Base-by-base conservation (phyloP, 2,888 invertebrate species). In the Orthonevra nobilis region DNA sequence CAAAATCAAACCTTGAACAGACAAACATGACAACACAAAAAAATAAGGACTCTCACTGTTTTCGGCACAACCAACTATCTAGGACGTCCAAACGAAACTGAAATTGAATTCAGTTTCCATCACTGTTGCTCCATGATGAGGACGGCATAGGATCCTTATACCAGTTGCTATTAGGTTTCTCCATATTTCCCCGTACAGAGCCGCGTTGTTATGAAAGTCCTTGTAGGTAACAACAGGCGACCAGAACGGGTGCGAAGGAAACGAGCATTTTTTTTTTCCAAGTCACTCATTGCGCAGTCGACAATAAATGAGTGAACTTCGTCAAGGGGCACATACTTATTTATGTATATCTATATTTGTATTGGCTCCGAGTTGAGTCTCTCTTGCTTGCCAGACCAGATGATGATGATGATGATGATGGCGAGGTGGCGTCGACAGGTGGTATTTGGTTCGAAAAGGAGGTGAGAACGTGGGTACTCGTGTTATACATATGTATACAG, bases 1-100 rank as follows among this genome's bases (percentile, higher is more conserved):
- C 42, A 56, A 42, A 26, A 14, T 9, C 20, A 14, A 44, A 7
- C 44, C 44, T 44, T 10, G n/a, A 14, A 19, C 19, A 1, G 40
- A n/a, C 32, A 40, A 60, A 32, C 10, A n/a, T 9, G 2, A 28
- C 28, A 10, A 44, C 20, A 58, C 32, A 7, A 6, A 19, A 34
- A 5, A 23, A 23, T 23, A 5, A 23, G 23, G 3, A 23, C 23
- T 4, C 23, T 23, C 23, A 10, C 4, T n/a, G n/a, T 4, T n/a
- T n/a, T 1, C 7, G 32, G 10, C 19, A 9, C 64, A 54, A 79
- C 77, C 72, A 64, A 46, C 12, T 75, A 58, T 69, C 75, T 75
- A 75, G 63, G 69, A 75, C 68, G 79, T 79, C 66, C 56, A 72
- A 79, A 73, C 28, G 73, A 79, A 79, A 79, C 79, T 79, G 79